Evolutionary conservation across 2,797 vertebrate species (phyloP), one percentile per base, ranked within the genome.

Genomic region (Sebastes hubbsi): DNA sequence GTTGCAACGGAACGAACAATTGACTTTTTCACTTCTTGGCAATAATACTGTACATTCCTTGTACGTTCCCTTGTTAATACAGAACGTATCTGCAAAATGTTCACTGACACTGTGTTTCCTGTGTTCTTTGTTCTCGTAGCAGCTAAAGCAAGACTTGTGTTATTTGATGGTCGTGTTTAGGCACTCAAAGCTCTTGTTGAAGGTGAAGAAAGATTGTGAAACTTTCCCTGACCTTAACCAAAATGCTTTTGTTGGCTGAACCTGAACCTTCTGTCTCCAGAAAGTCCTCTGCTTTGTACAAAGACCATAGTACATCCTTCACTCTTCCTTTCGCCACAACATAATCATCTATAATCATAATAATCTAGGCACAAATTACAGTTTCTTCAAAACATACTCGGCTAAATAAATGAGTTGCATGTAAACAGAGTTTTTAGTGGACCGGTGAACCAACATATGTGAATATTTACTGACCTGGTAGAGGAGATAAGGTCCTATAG

Each of bases 391-490:
- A 38, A 49, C 3, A 6, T 36, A 18, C 20, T 20, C 16, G 24
- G 34, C 27, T 46, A 64, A 30, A 54, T 9, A 30, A 22, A 18
- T 66, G 8, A 16, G 5, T 8, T 52, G 6, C 38, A 36, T 13
- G 30, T 58, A 10, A 52, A 25, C 2, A 4, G 8, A 29, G 6
- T n/a, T 38, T 38, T 10, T n/a, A 8, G 9, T 0, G 6, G 1
- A 55, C 20, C 18, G 3, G 12, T 42, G 24, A n/a, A 25, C 4
- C 7, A 14, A 18, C 34, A 25, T 16, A 4, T n/a, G 12, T 49
- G 14, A 16, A 46, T 58, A 6, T 58, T 8, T 38, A 63, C 83
- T 0, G 36, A 95, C 94, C 90, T 72, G 32, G 4, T 77, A 90
- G 32, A 77, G 18, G 3, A 20, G 59, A 27, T 2, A 94, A 30